These are phyloP conservation scores for Pycnomerus fuliginosus DNA, from an alignment of 2,888 invertebrate species.

Conservation along the genomic window DNA sequence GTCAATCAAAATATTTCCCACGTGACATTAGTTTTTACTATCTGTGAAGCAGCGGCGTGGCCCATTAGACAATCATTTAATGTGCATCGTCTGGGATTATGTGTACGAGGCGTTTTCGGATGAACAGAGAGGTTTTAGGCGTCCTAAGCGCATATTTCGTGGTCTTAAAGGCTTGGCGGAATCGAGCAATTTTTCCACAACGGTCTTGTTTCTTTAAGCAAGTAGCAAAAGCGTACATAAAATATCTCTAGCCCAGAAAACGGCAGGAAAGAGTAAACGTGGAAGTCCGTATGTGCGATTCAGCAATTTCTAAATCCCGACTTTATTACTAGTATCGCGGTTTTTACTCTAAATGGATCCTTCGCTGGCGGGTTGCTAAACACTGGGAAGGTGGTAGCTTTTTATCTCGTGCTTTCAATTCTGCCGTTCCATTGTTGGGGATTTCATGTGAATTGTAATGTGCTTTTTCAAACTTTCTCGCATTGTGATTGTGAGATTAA, in stretches of 20 bases:
- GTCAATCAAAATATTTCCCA: too few species aligned
- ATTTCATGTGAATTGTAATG: constrained; percentile 21
- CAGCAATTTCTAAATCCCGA: too few species aligned
- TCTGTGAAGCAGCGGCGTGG: too few species aligned
- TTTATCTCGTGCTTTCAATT: constrained; percentile 21
- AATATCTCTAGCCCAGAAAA: background rate
- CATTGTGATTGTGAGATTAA: constrained; percentile 20
- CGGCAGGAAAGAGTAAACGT: constrained; percentile 1
- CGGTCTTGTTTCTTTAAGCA: constrained; percentile 3
- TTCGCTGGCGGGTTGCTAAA: constrained; percentile 8
- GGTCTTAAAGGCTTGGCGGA: too few species aligned
- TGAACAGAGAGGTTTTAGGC: too few species aligned
- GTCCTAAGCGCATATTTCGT: too few species aligned
- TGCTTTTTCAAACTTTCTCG: constrained; percentile 23
- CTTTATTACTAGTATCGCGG: constrained; percentile 5
- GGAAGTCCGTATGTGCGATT: too few species aligned
- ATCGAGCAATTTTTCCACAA: too few species aligned
- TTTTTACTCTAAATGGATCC: constrained; percentile 13
- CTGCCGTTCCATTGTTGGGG: constrained; percentile 15
- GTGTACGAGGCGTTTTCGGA: too few species aligned
- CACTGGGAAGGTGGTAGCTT: constrained; percentile 15
- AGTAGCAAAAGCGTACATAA: constrained; percentile 13
- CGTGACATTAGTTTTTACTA: too few species aligned
- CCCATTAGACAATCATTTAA: too few species aligned
- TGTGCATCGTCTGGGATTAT: too few species aligned